Base-by-base conservation (phyloP, 1,140 invertebrate species). In the Trinorchestia longiramus region DNA sequence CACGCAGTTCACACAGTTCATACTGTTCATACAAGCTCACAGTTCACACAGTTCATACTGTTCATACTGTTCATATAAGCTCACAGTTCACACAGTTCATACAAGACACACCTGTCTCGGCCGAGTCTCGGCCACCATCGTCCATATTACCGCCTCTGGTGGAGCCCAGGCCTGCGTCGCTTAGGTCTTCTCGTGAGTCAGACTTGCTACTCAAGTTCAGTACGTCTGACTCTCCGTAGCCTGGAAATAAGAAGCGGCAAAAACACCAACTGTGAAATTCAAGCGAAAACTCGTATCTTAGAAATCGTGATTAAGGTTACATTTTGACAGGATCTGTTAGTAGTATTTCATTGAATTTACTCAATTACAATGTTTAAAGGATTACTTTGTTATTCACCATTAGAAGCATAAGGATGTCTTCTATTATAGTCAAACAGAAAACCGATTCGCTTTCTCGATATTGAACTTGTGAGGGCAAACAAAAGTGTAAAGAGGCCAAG, bases 181-280 rank as follows among this genome's bases (percentile, higher is more conserved):
- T 96, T 17, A 96, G 87, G 88, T 96, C 95, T 41, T 96, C 95
- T 36, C 53, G 62, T 4, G 95, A 96, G 87, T 96, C 95, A n/a
- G 95, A 96, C 94, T 96, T 96, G 57, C 96, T 96, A 91, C 96
- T 97, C 43, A 97, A 94, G 95, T 97, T 97, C 43, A 97, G 96
- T 11, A 96, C 96, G 88, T 97, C 96, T 40, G 95, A 87, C 87
- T 97, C 96, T 15, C 96, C 96, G 45, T 96, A 91, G 43, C 95
- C 95, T 77, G 87, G 43, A 91, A 91, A 23, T 91, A 42, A 87
- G 11, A 77, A n/a, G 47, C 41, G 40, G 41, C 6, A 96, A 95
- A 45, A 15, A 0, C 43, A 95, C 15, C 15, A 77, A 23, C 28
- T 3, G 15, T 1, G 28, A 23, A 77, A 77, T 15, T 77, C 1